Percentiles rank a stretch among this genome's conserved stretches.
These are phyloP conservation scores for Enteromius unitaeniatus DNA, from an alignment of 2,797 vertebrate genomes.

Conservation along the genomic window DNA sequence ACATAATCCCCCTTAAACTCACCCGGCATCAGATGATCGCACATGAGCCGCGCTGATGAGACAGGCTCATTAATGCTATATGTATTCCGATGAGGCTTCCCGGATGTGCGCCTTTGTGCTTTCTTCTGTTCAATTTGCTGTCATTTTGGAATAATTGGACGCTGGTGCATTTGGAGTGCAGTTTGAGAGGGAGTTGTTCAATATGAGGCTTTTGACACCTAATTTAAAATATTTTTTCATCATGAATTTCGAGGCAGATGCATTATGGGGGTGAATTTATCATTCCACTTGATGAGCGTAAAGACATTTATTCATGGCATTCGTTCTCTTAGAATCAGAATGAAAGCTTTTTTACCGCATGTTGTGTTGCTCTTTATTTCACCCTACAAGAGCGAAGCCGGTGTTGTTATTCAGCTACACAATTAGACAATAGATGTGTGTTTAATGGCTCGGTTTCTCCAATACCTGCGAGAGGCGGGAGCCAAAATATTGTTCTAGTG, in stretches of 20 bases:
- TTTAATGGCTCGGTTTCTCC: slow-evolving; percentile 26
- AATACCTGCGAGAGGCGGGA: slow-evolving; percentile 32
- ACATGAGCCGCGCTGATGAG: slow-evolving; percentile 60
- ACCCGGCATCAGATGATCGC: slow-evolving; percentile 64
- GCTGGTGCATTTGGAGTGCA: slow-evolving; percentile 9
- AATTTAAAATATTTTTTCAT: slow-evolving; percentile 66
- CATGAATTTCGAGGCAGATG: slow-evolving; percentile 62
- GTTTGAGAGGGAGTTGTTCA: slow-evolving; percentile 35
- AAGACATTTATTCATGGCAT: slow-evolving; percentile 73
- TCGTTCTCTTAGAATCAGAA: slow-evolving; percentile 64
- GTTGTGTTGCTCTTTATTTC: slow-evolving; percentile 2
- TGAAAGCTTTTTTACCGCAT: slow-evolving; percentile 51
- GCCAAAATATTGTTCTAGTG: slow-evolving; percentile 20
- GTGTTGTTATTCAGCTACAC: not conserved
- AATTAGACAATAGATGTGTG: slow-evolving; percentile 21
- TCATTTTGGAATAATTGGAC: slow-evolving; percentile 64
- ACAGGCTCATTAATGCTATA: slow-evolving; percentile 62
- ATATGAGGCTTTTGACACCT: slow-evolving; percentile 58
- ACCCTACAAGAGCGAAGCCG: not conserved
- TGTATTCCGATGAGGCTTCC: slow-evolving; percentile 62
- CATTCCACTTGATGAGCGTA: slow-evolving; percentile 68
- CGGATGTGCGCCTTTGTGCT: slow-evolving; percentile 48
- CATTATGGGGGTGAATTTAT: slow-evolving; percentile 67
- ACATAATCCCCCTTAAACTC: slow-evolving; percentile 28
- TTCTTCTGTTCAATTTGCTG: slow-evolving; percentile 67